phyloP scores from a whole-genome alignment of 2,113 vertebrate genomes.

The Erinaceus europaeus region DNA sequence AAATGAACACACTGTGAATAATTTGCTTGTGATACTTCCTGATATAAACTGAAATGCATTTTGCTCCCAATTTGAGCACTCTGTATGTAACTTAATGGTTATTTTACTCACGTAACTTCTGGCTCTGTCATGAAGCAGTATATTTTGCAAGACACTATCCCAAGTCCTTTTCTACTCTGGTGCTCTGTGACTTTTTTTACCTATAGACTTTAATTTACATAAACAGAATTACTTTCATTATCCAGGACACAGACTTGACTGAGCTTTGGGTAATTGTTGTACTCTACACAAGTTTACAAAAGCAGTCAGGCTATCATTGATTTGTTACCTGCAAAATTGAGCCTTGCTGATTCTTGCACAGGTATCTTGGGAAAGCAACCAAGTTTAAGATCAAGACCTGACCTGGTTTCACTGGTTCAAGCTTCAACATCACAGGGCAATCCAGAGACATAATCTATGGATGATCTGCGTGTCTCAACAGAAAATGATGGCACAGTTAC shows the following conservation, averaged over 20 bases:
- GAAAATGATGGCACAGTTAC: not conserved
- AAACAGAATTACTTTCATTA: not conserved
- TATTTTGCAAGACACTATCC: not conserved
- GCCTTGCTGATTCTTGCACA: not conserved
- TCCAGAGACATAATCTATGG: not conserved
- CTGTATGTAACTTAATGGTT: not conserved
- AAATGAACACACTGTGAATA: not conserved
- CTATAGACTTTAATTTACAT: not conserved
- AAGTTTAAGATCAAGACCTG: not conserved
- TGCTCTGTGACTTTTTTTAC: not conserved
- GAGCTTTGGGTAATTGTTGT: not conserved
- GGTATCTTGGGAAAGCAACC: constrained; percentile 21
- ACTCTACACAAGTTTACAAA: not conserved
- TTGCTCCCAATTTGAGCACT: not conserved
- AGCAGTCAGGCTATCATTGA: not conserved
- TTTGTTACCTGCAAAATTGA: not conserved
- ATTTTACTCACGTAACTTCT: not conserved
- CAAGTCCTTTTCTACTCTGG: not conserved
- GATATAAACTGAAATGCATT: not conserved
- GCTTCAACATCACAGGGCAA: not conserved
- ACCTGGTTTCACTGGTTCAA: not conserved
- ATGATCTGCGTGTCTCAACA: not conserved
- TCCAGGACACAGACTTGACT: not conserved
- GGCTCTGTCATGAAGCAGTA: not conserved
- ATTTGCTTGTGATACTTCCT: not conserved